Percentiles rank a stretch among this genome's conserved stretches.
These are phyloP conservation scores for Phyllotis vaccarum DNA, from an alignment of 2,797 vertebrate species.

Conservation along the genomic window DNA sequence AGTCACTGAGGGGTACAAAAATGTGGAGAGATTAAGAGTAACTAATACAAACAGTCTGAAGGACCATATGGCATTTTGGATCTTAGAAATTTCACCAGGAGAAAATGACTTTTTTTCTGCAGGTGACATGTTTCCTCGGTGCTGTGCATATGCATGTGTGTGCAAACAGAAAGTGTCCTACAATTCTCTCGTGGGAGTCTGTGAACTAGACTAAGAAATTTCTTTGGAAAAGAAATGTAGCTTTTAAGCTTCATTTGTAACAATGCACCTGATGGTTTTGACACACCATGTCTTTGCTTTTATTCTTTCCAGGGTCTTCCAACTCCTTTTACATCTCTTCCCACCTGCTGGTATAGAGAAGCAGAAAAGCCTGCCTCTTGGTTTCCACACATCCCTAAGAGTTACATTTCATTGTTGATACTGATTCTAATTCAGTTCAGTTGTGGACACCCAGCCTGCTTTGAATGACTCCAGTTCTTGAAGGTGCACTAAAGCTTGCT, in stretches of 20 bases:
- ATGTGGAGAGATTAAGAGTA: neutral
- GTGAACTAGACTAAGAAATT: neutral
- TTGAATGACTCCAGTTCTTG: neutral
- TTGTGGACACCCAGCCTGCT: neutral
- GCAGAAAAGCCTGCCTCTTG: neutral
- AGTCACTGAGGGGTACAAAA: neutral
- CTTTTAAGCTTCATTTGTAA: neutral
- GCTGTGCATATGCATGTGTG: neutral
- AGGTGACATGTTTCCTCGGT: neutral
- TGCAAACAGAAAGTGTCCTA: neutral
- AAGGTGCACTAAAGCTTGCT: neutral
- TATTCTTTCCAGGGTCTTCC: neutral
- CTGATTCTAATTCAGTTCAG: neutral
- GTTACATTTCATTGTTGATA: neutral
- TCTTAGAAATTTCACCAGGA: neutral
- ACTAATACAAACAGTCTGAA: neutral
- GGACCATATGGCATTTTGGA: accelerated
- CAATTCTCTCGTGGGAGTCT: neutral
- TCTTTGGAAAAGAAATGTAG: neutral
- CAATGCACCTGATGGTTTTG: too few species aligned
- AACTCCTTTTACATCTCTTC: neutral
- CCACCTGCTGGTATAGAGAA: neutral
- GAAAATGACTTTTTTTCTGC: neutral
- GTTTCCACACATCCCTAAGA: neutral
- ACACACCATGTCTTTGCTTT: neutral